Percentiles rank a stretch among this genome's conserved stretches.
Conservation (phyloP, 1,140 invertebrate species). For the Pararge aegeria region DNA sequence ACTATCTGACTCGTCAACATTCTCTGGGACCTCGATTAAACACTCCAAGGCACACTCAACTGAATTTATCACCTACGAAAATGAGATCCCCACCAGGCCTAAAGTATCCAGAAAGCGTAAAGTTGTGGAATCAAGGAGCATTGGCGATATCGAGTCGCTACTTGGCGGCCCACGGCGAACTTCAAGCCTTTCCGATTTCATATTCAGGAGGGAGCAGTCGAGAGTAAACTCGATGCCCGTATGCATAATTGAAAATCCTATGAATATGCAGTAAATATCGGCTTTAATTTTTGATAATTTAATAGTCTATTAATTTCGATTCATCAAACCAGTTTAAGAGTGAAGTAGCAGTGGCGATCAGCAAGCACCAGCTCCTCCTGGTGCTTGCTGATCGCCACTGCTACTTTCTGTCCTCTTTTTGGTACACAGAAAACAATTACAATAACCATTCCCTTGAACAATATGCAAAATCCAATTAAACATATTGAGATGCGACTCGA, state of each 20-base stretch:
- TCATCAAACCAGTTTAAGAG: too few species aligned
- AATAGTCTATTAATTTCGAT: too few species aligned
- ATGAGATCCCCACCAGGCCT: too few species aligned
- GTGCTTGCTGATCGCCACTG: too few species aligned
- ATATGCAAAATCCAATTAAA: too few species aligned
- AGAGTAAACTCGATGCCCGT: constrained; percentile 27
- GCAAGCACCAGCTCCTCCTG: too few species aligned
- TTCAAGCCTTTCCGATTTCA: constrained; percentile 52
- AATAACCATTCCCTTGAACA: too few species aligned
- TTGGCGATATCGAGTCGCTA: constrained; percentile 42
- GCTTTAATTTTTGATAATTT: constrained; percentile 29
- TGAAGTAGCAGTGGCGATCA: too few species aligned
- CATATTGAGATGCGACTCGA: background rate
- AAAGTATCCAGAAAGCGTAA: constrained; percentile 28
- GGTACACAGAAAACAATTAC: too few species aligned
- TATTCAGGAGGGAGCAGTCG: constrained; percentile 43
- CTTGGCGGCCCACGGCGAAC: constrained; percentile 45
- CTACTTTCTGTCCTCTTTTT: too few species aligned
- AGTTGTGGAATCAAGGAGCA: constrained; percentile 40
- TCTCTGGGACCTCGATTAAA: constrained; percentile 39
- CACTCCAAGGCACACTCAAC: constrained; percentile 45
- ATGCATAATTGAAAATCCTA: constrained; percentile 59
- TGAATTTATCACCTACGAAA: constrained; percentile 18
- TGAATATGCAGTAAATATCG: constrained; percentile 45
- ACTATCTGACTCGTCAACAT: constrained; percentile 39